These are phyloP conservation scores for Macroramphosus scolopax DNA, from an alignment of 2,797 vertebrate species.

Conservation along the genomic window DNA sequence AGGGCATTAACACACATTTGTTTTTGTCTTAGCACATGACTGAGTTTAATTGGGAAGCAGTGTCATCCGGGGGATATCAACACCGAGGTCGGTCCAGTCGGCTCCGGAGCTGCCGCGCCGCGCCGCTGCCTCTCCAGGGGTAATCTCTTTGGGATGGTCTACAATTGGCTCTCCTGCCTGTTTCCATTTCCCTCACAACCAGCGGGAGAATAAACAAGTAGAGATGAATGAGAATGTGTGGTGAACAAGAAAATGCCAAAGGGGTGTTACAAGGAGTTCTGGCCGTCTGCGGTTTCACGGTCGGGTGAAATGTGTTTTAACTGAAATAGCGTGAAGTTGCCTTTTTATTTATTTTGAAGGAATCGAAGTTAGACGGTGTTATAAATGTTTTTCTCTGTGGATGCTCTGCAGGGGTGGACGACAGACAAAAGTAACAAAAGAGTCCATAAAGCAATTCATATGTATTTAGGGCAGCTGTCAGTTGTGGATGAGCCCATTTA, in stretches of 20 bases:
- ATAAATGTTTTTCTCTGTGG: constrained; percentile 2
- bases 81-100: too few relatives aligned
- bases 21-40: constrained; percentile 50
- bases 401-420: constrained; percentile 16
- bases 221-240: constrained; percentile 49
- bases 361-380: not conserved
- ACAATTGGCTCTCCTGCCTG: constrained; percentile 63
- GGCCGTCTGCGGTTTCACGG: constrained; percentile 25
- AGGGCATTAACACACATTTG: constrained; percentile 32
- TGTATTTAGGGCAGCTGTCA: too few relatives aligned
- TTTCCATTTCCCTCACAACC: constrained; percentile 62
- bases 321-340: constrained; percentile 14
- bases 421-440: too few relatives aligned
- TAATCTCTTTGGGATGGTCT: constrained; percentile 61
- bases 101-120: too few relatives aligned
- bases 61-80: constrained; percentile 59
- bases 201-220: constrained; percentile 54
- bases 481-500: too few relatives aligned
- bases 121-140: constrained; percentile 44
- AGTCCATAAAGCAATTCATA: too few relatives aligned
- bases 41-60: constrained; percentile 66
- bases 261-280: constrained; percentile 33
- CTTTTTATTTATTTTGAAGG: constrained; percentile 4
- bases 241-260: constrained; percentile 20
- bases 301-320: constrained; percentile 22